Evolutionary conservation across 2,113 vertebrate species (phyloP).

Genomic region (Pelecanus crispus): DNA sequence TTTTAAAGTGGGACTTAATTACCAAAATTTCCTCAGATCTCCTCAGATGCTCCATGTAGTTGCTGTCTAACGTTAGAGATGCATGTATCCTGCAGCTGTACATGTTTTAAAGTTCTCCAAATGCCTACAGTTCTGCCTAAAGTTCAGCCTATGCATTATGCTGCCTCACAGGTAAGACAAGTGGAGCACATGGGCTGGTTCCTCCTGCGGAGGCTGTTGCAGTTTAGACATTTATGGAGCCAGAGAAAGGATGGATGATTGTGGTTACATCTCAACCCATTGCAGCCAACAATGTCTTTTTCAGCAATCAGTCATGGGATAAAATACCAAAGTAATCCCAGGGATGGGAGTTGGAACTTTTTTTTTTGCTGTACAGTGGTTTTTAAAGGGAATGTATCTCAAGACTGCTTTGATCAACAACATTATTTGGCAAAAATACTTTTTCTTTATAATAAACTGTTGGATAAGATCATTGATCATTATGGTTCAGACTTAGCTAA

Average conservation of each 20-base stretch:
- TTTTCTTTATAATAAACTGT: not conserved
- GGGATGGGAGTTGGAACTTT: not conserved
- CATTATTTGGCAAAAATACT: not conserved
- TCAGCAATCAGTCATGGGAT: not conserved
- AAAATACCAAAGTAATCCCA: not conserved
- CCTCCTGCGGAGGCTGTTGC: not conserved
- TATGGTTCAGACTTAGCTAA: not conserved
- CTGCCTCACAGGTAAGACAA: not conserved
- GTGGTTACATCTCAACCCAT: not conserved
- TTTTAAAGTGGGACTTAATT: not conserved
- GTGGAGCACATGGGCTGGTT: not conserved
- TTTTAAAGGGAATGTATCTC: not conserved
- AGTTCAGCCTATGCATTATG: not conserved
- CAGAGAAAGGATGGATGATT: not conserved
- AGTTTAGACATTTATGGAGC: not conserved
- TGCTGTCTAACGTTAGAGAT: not conserved
- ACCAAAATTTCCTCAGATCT: not conserved
- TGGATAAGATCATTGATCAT: not conserved
- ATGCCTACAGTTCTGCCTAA: not conserved
- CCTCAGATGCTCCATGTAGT: not conserved
- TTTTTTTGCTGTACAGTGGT: not conserved
- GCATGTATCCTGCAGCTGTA: not conserved
- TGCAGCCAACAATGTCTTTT: not conserved
- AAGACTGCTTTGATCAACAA: not conserved
- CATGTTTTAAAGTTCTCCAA: fast-evolving